Base-by-base conservation (phyloP, 1,140 invertebrate genomes). In the Portunus trituberculatus region DNA sequence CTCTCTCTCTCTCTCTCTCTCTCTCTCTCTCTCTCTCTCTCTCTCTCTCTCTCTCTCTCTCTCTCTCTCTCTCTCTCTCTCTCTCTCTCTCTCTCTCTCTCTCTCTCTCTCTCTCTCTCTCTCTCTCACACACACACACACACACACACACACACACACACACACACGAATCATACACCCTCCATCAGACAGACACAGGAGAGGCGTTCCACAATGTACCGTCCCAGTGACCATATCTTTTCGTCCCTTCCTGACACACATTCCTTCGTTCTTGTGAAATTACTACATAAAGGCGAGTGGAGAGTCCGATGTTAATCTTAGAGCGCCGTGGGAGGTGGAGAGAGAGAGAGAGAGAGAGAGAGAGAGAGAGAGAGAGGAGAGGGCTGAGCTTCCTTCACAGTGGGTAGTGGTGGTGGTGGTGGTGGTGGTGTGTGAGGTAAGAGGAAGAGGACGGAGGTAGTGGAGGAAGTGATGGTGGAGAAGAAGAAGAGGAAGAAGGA, bases 181-280 rank as follows among this genome's bases (percentile, higher is more conserved):
- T 14, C 8, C 52, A 4, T n/a, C n/a, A n/a, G n/a, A n/a, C 83
- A 84, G 31, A 84, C 16, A 28, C 10, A 76, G 10, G 0, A 39
- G 32, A 52, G 67, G 6, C 82, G 29, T 59, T 59, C 52, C 52
- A 76, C 52, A 76, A 39, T 39, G 91, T 3, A 32, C 25, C 28
- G 25, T 92, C 76, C 59, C 48, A 25, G 32, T 16, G 0, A n/a
- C 12, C 31, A 32, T n/a, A 12, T 28, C 59, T 32, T 32, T 10
- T 29, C 91, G 29, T 32, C 16, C 25, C 25, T 32, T 59, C 16
- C 52, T 20, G 16, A 67, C 52, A 25, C 28, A 67, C 59, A 82
- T 92, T 28, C 91, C 59, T 76, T 92, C 67, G 91, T 92, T 92
- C 91, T 92, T 92, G 91, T 92, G 91, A 92, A 92, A 92, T 92